Percentiles rank a stretch among this genome's conserved stretches.
These are phyloP conservation scores for Phalloptychus januarius DNA, from an alignment of 2,797 vertebrate species.

Conservation along the genomic window DNA sequence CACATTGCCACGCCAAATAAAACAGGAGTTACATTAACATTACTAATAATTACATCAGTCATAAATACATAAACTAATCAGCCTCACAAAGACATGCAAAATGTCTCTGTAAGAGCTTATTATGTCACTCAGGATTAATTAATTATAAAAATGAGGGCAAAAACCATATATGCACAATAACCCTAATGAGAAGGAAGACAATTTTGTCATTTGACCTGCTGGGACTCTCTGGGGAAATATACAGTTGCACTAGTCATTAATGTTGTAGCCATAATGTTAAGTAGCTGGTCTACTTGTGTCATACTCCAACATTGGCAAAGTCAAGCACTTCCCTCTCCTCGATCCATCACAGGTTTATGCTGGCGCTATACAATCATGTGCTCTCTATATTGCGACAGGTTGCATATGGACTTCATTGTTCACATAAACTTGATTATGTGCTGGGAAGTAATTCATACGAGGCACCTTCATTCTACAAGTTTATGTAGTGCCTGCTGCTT, in stretches of 20 bases:
- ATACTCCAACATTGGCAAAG: conserved; percentile 74
- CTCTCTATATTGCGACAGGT: conserved; percentile 50
- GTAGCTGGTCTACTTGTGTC: conserved; percentile 81
- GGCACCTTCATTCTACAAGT: conserved; percentile 20
- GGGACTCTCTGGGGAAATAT: conserved; percentile 71
- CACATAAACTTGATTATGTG: conserved; percentile 18
- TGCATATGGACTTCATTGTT: conserved; percentile 46
- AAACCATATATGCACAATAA: conserved; percentile 72
- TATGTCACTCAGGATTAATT: conserved; percentile 79
- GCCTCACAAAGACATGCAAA: conserved; percentile 7
- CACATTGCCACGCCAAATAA: conserved; percentile 6
- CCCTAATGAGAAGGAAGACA: conserved; percentile 73
- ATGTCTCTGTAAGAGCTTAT: conserved; percentile 64
- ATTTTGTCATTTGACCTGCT: conserved; percentile 76
- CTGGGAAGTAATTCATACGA: conserved; percentile 20
- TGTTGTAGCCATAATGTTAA: conserved; percentile 78
- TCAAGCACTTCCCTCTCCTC: conserved; percentile 74
- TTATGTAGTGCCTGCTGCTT: conserved; percentile 19
- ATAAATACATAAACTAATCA: conserved; percentile 19
- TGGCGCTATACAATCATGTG: conserved; percentile 36
- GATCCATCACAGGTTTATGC: conserved; percentile 65
- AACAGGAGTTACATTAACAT: conserved; percentile 14
- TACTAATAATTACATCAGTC: conserved; percentile 9
- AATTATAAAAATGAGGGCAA: conserved; percentile 74
- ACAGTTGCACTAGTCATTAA: conserved; percentile 76